Evolutionary conservation across 1,140 invertebrate genomes (phyloP).

Genomic region (Trypoxylus dichotomus): DNA sequence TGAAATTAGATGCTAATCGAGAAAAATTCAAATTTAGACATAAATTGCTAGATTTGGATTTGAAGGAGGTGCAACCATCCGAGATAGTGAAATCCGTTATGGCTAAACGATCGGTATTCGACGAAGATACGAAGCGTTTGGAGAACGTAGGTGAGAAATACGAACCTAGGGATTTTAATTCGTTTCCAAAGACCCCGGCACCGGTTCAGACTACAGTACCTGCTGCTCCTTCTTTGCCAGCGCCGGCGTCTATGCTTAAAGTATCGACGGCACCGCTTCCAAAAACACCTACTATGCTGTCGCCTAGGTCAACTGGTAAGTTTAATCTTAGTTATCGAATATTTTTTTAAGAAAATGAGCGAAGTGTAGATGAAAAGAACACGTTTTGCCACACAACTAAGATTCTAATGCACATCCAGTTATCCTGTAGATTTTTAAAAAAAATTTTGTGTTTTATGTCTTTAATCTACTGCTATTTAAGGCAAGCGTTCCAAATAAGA

Average conservation of each 20-base stretch:
- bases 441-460: no score
- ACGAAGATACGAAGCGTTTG: conserved; percentile 91
- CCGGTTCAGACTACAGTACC: conserved; percentile 31
- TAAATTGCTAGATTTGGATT: conserved; percentile 67
- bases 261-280: conserved; percentile 39
- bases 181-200: conserved; percentile 41
- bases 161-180: conserved; percentile 69
- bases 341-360: no score
- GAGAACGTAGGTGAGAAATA: conserved; percentile 89
- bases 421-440: no score
- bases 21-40: conserved; percentile 61
- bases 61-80: conserved; percentile 82
- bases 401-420: no score
- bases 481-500: no score
- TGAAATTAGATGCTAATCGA: conserved; percentile 60
- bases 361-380: no score
- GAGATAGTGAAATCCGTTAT: conserved; percentile 92
- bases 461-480: no score
- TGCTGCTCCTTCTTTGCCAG: not conserved
- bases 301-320: conserved; percentile 48
- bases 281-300: conserved; percentile 46
- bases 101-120: conserved; percentile 90
- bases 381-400: no score
- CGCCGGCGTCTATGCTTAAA: conserved; percentile 34
- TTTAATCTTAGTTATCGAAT: not conserved